Evolutionary conservation across 2,888 invertebrate genomes (phyloP).

Genomic region (Melanargia galathea): DNA sequence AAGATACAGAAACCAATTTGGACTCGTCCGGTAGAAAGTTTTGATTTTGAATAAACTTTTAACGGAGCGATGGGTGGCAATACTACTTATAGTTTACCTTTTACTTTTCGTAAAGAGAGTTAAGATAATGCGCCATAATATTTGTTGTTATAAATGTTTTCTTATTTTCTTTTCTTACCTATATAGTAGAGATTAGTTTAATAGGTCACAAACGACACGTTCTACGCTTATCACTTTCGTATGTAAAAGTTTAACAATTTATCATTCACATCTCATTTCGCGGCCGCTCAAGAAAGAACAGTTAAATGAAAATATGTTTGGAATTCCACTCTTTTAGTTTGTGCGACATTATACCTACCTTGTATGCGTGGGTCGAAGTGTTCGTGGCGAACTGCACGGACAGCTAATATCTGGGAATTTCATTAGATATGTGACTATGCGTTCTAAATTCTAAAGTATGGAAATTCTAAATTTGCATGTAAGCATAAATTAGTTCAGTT

Average conservation of each 20-base stretch:
- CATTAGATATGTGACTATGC: background rate
- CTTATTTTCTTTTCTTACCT: background rate
- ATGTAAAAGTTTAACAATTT: slow-evolving; percentile 25
- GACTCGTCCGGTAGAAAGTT: slow-evolving; percentile 15
- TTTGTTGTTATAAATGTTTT: background rate
- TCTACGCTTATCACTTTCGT: slow-evolving; percentile 7
- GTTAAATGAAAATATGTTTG: slow-evolving; percentile 66
- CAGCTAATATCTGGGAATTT: background rate
- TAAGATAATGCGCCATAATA: background rate
- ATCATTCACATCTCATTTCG: slow-evolving; percentile 34
- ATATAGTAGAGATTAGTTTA: background rate
- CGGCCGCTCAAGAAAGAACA: slow-evolving; percentile 50
- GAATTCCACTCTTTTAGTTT: slow-evolving; percentile 63
- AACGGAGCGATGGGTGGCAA: background rate
- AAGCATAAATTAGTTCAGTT: no score
- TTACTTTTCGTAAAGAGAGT: no score
- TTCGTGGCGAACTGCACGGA: slow-evolving; percentile 26
- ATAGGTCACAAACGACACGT: background rate
- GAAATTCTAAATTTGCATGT: background rate
- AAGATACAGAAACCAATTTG: slow-evolving; percentile 9
- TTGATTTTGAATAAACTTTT: slow-evolving; percentile 1
- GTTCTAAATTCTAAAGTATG: background rate
- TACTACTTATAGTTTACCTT: no score
- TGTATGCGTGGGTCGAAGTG: slow-evolving; percentile 44
- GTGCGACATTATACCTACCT: slow-evolving; percentile 46